Evolutionary conservation across 2,888 invertebrate genomes (phyloP), one percentile per base, ranked within the genome.

Genomic region (Drosophila quinaria): DNA sequence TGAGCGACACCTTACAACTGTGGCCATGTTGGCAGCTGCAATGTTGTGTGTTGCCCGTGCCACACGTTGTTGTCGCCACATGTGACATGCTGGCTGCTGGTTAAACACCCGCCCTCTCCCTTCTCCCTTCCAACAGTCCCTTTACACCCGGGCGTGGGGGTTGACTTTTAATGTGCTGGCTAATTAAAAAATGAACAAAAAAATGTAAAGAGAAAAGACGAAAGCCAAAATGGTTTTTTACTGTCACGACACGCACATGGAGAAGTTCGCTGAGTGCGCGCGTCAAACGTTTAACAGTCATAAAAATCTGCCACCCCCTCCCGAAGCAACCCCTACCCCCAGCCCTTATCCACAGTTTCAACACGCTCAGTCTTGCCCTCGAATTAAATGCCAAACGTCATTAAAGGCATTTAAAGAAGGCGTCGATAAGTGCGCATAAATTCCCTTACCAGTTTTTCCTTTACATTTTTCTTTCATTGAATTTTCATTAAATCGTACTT

Each of bases 1-100:
- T 56, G 55, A 70, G 70, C 69, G 87, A 88, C 88, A 84, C 88
- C 88, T 84, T 86, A 82, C 70, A 85, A 88, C 73, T 65, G 78
- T 64, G 41, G 42, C 68, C 56, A 55, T 51, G 37, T 31, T 51
- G 63, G 49, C 77, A 78, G 74, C 78, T 68, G 78, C 61, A 39
- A 56, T 59, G 65, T 64, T 67, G 64, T 59, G 22, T 22, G 22
- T 22, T 22, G 22, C 78, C 42, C 71, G 74, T 78, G 74, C 71
- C 73, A 50, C 61, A 55, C 54, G 61, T 60, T 67, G 74, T 70
- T 69, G 52, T 37, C 47, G 78, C 70, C 84, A 84, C 89, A 86
- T 86, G 89, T 78, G 67, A 62, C 70, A 82, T 74, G 83, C 85
- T 85, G 81, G 76, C 77, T 73, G 62, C 50, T 69, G 79, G 37